These are phyloP conservation scores for Spilogale gracilis DNA, from an alignment of 2,113 vertebrate species.

Conservation along the genomic window DNA sequence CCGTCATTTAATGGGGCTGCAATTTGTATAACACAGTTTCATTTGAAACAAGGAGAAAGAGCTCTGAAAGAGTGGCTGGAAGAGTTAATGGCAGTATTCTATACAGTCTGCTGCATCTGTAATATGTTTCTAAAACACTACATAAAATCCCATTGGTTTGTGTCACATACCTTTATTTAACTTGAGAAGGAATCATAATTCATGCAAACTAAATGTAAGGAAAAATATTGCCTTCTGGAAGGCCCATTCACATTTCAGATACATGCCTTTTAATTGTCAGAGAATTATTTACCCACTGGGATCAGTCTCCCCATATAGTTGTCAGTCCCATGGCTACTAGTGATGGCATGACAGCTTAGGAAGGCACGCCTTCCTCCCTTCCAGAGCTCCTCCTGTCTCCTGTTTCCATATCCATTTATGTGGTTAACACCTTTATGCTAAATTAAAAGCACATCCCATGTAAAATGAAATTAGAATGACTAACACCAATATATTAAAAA, in stretches of 20 bases:
- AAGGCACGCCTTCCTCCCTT: background rate
- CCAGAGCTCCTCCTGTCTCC: background rate
- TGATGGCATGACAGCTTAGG: background rate
- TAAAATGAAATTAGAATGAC: slow-evolving; percentile 59
- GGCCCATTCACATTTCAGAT: background rate
- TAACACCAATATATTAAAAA: slow-evolving; percentile 45
- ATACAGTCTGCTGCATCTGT: background rate
- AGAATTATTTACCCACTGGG: background rate
- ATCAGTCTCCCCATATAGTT: background rate
- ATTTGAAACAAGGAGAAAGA: slow-evolving; percentile 45
- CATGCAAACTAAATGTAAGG: background rate
- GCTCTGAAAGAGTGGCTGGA: background rate
- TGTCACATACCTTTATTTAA: slow-evolving; percentile 46
- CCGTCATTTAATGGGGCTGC: background rate
- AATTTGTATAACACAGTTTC: slow-evolving; percentile 17
- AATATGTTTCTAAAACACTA: slow-evolving; percentile 27
- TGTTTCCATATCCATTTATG: slow-evolving; percentile 23
- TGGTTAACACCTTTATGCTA: background rate
- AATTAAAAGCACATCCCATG: slow-evolving; percentile 35
- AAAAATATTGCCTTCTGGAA: background rate
- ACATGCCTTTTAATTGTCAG: background rate
- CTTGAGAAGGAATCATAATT: slow-evolving; percentile 40
- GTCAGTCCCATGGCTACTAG: background rate
- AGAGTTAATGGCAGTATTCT: slow-evolving; percentile 35
- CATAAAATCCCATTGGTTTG: slow-evolving; percentile 34